Evolutionary conservation across 2,888 invertebrate genomes (phyloP).

Genomic region (Zelleria hepariella): DNA sequence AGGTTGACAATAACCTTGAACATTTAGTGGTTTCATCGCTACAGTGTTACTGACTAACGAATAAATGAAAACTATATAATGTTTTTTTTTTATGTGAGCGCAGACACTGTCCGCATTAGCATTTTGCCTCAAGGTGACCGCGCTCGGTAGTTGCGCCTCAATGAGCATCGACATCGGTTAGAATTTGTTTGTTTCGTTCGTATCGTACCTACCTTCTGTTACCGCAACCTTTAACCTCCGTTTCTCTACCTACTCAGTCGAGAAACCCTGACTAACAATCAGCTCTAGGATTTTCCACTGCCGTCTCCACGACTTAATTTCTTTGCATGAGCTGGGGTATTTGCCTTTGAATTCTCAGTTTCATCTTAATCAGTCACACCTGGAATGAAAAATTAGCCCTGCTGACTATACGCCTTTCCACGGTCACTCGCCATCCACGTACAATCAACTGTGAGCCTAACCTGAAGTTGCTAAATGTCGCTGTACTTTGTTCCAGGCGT

Average conservation of each 20-base stretch:
- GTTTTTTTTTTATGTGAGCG: slow-evolving; percentile 22
- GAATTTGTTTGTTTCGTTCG: slow-evolving; percentile 26
- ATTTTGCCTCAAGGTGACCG: slow-evolving; percentile 67
- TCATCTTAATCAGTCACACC: no score
- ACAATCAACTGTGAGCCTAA: slow-evolving; percentile 16
- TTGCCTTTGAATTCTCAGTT: no score
- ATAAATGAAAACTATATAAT: slow-evolving; percentile 39
- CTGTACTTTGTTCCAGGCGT: slow-evolving; percentile 62
- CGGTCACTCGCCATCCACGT: neutral
- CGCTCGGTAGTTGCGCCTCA: slow-evolving; percentile 58
- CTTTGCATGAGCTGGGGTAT: no score
- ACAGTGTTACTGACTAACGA: slow-evolving; percentile 26
- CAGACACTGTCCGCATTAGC: slow-evolving; percentile 59
- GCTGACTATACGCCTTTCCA: neutral
- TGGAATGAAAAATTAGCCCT: no score
- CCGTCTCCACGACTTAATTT: no score
- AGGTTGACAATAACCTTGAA: slow-evolving; percentile 28
- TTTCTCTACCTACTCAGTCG: slow-evolving; percentile 12
- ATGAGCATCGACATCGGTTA: slow-evolving; percentile 64
- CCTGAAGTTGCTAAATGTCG: slow-evolving; percentile 17
- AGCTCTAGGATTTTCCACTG: no score
- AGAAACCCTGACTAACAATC: neutral
- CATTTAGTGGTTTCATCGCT: slow-evolving; percentile 33
- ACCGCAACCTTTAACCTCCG: slow-evolving; percentile 17
- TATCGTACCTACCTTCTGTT: neutral